Conservation (phyloP, 2,113 vertebrate genomes). For the Isurus oxyrinchus region DNA sequence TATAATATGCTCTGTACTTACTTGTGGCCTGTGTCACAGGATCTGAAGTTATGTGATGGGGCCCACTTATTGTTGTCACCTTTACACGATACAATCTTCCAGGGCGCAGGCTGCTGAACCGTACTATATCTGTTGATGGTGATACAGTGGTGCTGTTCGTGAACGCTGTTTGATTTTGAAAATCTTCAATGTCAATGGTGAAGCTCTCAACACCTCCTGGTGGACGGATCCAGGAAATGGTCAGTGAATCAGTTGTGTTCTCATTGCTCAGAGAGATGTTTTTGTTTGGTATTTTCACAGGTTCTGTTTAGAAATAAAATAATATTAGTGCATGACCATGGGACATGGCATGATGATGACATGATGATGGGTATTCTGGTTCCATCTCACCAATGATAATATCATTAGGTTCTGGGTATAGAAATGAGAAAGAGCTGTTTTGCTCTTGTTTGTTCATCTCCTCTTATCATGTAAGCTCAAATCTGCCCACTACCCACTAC, state of each 20-base stretch:
- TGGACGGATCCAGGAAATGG: neutral
- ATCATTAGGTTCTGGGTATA: neutral
- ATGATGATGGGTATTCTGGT: neutral
- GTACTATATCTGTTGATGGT: neutral
- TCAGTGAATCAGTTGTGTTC: neutral
- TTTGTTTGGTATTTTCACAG: neutral
- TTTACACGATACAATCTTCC: neutral
- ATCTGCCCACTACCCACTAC: neutral
- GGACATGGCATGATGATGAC: neutral
- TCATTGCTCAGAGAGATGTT: neutral
- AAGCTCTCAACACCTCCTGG: neutral
- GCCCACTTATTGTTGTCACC: neutral
- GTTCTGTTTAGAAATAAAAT: neutral
- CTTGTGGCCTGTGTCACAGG: slow-evolving; percentile 52
- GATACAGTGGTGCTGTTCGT: neutral
- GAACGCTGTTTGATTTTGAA: neutral
- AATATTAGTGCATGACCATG: neutral
- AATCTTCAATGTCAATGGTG: neutral
- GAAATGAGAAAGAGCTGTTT: neutral
- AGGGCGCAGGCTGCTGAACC: neutral
- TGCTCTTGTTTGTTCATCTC: too few relatives aligned
- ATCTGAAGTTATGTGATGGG: neutral
- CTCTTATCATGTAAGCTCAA: neutral
- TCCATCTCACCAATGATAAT: neutral
- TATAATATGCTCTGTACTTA: slow-evolving; percentile 43